A percentile compares a stretch with the other conserved stretches of the same genome.
Evolutionary conservation across 2,888 invertebrate species (phyloP).

Genomic region (Operophtera brumata): DNA sequence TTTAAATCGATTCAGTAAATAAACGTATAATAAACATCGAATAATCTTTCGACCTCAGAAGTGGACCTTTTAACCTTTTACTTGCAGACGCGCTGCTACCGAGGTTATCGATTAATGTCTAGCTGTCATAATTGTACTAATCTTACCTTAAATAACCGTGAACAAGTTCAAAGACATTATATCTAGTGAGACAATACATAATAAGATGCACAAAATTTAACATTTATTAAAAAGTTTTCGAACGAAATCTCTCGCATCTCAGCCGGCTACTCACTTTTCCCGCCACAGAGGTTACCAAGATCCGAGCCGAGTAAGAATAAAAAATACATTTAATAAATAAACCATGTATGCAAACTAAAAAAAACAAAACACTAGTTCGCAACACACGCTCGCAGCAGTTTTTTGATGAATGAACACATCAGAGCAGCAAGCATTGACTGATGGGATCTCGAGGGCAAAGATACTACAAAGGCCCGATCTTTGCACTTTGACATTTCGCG

Average conservation of each 20-base stretch:
- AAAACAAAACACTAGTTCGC: slow-evolving; percentile 30
- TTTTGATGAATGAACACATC: slow-evolving; percentile 74
- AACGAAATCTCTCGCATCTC: too few species aligned
- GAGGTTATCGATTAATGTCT: neutral
- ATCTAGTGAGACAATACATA: too few species aligned
- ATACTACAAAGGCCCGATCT: slow-evolving; percentile 69
- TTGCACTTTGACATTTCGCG: slow-evolving; percentile 80
- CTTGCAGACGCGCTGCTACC: neutral
- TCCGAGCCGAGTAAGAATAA: neutral
- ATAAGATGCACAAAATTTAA: too few species aligned
- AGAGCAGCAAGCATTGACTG: slow-evolving; percentile 59
- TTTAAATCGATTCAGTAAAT: neutral
- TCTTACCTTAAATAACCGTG: neutral
- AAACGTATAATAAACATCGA: neutral
- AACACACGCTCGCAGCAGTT: slow-evolving; percentile 53
- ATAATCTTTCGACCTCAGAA: neutral
- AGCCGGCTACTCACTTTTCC: too few species aligned
- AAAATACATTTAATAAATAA: neutral
- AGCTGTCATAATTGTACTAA: neutral
- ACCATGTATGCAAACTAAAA: slow-evolving; percentile 21
- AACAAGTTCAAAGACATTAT: neutral
- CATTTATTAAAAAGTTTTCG: too few species aligned
- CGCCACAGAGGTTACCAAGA: neutral
- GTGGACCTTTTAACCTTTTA: neutral
- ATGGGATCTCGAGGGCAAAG: slow-evolving; percentile 44